A percentile compares a stretch with the other conserved stretches of the same genome.
These are phyloP conservation scores for Aphis gossypii DNA, from an alignment of 1,140 invertebrate species.

Conservation along the genomic window DNA sequence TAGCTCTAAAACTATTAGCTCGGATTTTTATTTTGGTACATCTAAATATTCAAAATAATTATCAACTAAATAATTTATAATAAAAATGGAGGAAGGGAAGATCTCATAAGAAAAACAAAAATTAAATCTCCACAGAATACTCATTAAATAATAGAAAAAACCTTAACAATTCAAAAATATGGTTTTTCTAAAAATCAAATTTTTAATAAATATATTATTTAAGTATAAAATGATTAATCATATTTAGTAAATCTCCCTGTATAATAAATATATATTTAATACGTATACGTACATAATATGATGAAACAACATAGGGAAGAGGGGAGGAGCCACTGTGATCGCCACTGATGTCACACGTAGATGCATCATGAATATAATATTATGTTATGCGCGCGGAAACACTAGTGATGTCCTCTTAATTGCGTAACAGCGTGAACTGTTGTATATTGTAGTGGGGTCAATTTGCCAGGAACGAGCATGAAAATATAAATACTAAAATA, in stretches of 20 bases:
- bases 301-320: not conserved
- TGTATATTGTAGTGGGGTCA: not conserved
- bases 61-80: not conserved
- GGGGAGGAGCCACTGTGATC: not conserved
- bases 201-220: not conserved
- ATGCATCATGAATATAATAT: not conserved
- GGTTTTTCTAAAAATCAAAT: not conserved
- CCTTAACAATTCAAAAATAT: not conserved
- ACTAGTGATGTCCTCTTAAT: not conserved
- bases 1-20: not conserved
- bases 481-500: not conserved
- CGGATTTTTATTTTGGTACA: not conserved
- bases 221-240: not conserved
- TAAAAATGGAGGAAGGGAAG: too few species aligned
- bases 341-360: not conserved
- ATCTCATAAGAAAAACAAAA: not conserved
- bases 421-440: not conserved
- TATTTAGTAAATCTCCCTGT: not conserved
- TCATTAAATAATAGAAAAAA: too few species aligned
- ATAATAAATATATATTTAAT: not conserved
- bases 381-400: not conserved
- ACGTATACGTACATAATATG: not conserved
- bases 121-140: not conserved
- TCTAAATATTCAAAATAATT: not conserved
- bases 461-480: not conserved